phyloP scores from a whole-genome alignment of 2,797 vertebrate genomes.

The Sebastes kiyomatsui region DNA sequence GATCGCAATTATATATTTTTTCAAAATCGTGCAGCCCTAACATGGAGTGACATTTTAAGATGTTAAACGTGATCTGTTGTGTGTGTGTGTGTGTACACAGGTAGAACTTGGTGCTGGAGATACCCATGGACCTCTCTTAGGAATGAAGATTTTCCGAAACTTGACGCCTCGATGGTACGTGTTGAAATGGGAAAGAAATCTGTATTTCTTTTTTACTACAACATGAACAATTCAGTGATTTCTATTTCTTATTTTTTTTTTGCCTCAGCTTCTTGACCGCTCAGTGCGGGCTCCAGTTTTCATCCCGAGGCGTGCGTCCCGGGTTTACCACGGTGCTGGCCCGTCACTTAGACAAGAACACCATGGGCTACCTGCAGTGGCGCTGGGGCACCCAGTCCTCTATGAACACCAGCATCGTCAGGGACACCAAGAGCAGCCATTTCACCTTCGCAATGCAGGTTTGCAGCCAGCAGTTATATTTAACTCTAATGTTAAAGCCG shows the following conservation, averaged over 20 bases:
- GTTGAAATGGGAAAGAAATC: neutral
- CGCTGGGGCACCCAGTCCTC: slow-evolving; percentile 96
- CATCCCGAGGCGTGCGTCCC: slow-evolving; percentile 90
- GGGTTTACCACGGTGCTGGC: slow-evolving; percentile 93
- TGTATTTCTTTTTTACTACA: neutral
- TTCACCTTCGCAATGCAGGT: slow-evolving; percentile 95
- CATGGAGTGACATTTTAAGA: neutral
- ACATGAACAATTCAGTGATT: neutral
- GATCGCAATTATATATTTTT: too few species aligned
- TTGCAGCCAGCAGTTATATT: slow-evolving; percentile 26
- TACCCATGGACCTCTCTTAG: slow-evolving; percentile 92
- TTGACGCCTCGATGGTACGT: slow-evolving; percentile 92
- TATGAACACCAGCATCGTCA: slow-evolving; percentile 97
- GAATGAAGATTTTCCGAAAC: slow-evolving; percentile 96
- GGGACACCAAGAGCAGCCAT: slow-evolving; percentile 96
- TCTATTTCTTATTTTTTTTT: neutral
- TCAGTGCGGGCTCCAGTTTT: slow-evolving; percentile 95
- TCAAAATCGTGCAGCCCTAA: too few species aligned
- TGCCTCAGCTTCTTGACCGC: slow-evolving; percentile 90
- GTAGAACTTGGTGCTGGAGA: slow-evolving; percentile 96
- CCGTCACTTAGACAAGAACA: slow-evolving; percentile 97
- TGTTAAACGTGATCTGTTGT: neutral
- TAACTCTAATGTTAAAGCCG: neutral
- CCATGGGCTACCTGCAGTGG: slow-evolving; percentile 98
- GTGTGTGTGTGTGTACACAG: slow-evolving; percentile 74